Evolutionary conservation across 2,888 invertebrate genomes (phyloP), one percentile per base, ranked within the genome.

Genomic region (Eilema sororculum): DNA sequence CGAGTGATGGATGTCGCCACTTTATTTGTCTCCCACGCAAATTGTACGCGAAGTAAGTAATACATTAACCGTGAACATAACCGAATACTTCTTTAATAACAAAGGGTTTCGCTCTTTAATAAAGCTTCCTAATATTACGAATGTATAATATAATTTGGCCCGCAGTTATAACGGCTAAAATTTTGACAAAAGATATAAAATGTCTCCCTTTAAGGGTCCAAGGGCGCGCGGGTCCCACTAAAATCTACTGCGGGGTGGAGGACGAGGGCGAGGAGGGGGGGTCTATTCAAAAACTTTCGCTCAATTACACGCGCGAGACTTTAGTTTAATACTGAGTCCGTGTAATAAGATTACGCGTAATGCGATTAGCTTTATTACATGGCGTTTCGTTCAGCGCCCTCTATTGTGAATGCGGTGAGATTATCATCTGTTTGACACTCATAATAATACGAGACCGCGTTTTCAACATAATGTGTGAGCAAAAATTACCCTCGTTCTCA

Each of bases 221-320:
- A 75, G 76, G 76, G 72, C 73, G 67, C 74, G 69, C 60, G 67
- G 69, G 69, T 73, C 61, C 58, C 74, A 77, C 80, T 79, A 77
- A 77, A 76, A 74, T 75, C 75, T 77, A 75, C 80, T 67, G 62
- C 46, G 22, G 60, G 56, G 37, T 62, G 75, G 66, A 65, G 70
- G 63, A 52, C 24, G 28, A 9, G 52, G 65, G 60, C 9, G 52
- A 62, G 33, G 66, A 41, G 37, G 67, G 25, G 56, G 65, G 72
- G 70, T 61, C 75, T 78, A 80, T 85, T 84, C 85, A 81, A 82
- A 85, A 85, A 85, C 80, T 81, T 84, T 81, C 79, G 75, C 79
- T 77, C 82, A 80, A 84, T 85, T 80, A 81, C 82, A 77, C 78
- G 79, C 75, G 73, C 73, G 78, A 78, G 78, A 78, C 79, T 79